Base-by-base conservation (phyloP, 2,113 vertebrate species). In the Thymallus thymallus region DNA sequence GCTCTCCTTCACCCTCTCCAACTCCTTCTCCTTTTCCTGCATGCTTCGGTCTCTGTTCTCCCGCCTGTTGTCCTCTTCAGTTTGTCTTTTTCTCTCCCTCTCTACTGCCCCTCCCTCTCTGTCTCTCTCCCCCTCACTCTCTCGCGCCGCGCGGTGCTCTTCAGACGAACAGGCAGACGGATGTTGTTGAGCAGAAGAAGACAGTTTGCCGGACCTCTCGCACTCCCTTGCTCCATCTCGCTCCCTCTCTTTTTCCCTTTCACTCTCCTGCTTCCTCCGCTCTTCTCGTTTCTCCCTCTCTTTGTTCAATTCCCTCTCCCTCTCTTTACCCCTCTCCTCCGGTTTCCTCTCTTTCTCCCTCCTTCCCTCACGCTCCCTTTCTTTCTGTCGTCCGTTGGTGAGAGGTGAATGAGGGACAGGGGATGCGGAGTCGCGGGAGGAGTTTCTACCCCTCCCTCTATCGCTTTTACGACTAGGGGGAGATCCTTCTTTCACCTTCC, bases 381-480 rank as follows among this genome's bases (percentile, higher is more conserved):
- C 82, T 64, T 68, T 65, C 7, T 72, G 79, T 0, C 72, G 70
- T 7, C 82, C 82, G 0, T 75, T 88, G 65, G 30, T 12, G 69
- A 84, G 55, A 0, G 80, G 76, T 0, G 80, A 82, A 4, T 10
- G 73, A 6, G 82, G 7, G 46, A 46, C 14, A 10, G 64, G 30
- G 6, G 35, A 41, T 41, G 35, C 10, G 35, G 80, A 77, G 35
- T 12, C 51, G 0, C 2, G 58, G 18, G 80, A 56, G 0, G 22
- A 20, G 3, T 22, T 76, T 29, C 46, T 29, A 0, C 75, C 83
- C 16, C 68, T 80, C 1, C 48, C 78, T 16, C 77, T 46, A 56
- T 88, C 79, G 0, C 41, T 77, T 45, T 41, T 86, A 67, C 76
- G 78, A 29, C 71, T 78, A 65, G 1, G 63, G 10, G 79, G 84